phyloP scores from a whole-genome alignment of 30 jellyfish, hydroid and myxozoan species.

The Pseudorhiza aurosa region DNA sequence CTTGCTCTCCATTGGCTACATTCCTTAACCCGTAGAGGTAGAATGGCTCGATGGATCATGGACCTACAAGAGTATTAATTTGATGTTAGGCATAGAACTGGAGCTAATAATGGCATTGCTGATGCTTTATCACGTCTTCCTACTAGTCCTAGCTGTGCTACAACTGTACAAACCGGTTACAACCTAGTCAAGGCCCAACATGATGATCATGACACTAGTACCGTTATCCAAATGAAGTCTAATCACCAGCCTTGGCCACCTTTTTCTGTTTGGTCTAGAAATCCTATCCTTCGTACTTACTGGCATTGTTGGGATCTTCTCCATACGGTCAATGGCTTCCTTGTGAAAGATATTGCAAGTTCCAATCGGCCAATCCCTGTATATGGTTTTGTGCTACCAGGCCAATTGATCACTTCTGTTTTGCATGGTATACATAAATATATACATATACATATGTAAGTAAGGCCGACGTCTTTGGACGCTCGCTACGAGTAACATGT shows the following conservation, averaged over 20 bases:
- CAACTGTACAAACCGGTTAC: constrained; percentile 5
- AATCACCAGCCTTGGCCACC: constrained; percentile 25
- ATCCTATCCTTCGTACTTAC: constrained; percentile 23
- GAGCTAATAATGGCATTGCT: constrained; percentile 52
- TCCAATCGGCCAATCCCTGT: constrained; percentile 6
- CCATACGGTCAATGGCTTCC: constrained; percentile 12
- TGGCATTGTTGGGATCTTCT: constrained; percentile 58
- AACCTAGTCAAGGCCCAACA: constrained; percentile 16
- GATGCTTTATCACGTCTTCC: constrained; percentile 63
- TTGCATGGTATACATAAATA: constrained; percentile 43
- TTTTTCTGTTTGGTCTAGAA: constrained; percentile 15
- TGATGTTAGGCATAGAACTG: constrained; percentile 26
- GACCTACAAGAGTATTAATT: constrained; percentile 25
- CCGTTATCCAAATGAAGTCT: constrained; percentile 11
- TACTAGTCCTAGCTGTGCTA: constrained; percentile 16
- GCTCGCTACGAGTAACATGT: too few relatives aligned
- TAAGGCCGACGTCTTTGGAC: too few relatives aligned
- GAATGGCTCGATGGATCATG: constrained; percentile 60
- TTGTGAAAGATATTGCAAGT: not conserved
- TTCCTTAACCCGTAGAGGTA: constrained; percentile 37
- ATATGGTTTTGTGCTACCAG: constrained; percentile 43
- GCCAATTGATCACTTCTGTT: constrained; percentile 4
- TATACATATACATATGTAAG: too few relatives aligned
- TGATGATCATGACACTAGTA: constrained; percentile 1
- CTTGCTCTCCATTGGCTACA: constrained; percentile 55